Evolutionary conservation across 2,888 invertebrate species (phyloP), one percentile per base, ranked within the genome.

Genomic region (Candidula unifasciata): DNA sequence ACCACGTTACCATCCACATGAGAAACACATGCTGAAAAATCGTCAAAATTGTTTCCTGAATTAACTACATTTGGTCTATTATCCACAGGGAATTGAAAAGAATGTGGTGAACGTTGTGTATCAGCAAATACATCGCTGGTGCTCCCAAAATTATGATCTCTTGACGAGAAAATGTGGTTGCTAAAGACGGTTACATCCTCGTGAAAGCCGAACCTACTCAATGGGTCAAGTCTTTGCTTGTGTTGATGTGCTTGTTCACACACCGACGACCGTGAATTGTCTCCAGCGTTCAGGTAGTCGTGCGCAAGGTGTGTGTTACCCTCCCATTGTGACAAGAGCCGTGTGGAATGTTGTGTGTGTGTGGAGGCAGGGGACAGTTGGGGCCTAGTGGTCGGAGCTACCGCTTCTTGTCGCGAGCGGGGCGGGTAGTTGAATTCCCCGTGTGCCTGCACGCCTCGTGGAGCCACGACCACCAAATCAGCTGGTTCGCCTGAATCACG

Each of bases 151-250:
- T n/a, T 60, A 35, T n/a, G 60, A 35, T n/a, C 66, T 44, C 44
- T 66, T 52, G 68, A 52, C 16, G 24, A 21, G 24, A 68, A 64
- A 27, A 0, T 18, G 24, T 10, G 3, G 6, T 66, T 52, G 44
- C 79, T 37, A 44, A 79, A 79, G 13, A 30, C 44, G 30, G 79
- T 79, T 3, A 66, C 52, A 79, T 68, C 66, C 68, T 79, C 79
- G n/a, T 44, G 44, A 52, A 21, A 66, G 44, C 16, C 16, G 68
- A 68, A 44, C 27, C 30, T 66, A 18, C 21, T 44, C 13, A 54
- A 30, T 52, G 5, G 64, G 68, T 68, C 16, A 79, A 37, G 18
- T 8, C 24, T 66, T 1, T 30, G 27, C 21, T 35, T 27, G n/a
- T 64, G 35, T 13, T 27, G 78, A n/a, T n/a, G n/a, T 27, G 44